Evolutionary conservation across 2,797 vertebrate genomes (phyloP), one percentile per base, ranked within the genome.

Genomic region (Cephalopachus bancanus): DNA sequence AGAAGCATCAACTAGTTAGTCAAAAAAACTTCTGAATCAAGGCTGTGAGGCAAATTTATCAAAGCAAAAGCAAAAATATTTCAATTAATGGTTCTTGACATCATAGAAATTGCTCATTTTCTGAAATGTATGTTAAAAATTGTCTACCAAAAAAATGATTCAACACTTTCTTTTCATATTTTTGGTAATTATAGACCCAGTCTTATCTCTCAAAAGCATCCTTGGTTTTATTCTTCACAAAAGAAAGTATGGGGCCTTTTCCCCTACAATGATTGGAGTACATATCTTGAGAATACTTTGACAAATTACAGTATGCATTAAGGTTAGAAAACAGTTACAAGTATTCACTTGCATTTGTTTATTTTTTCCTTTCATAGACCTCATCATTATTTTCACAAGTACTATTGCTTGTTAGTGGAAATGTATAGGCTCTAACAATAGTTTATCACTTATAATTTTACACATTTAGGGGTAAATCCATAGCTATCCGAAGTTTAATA

Each of bases 11-110:
- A 79, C 53, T 83, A 83, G 92, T 98, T 98, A 97, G 97, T 94
- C 10, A 28, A 84, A 65, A 92, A 97, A 91, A 79, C 96, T 97
- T 97, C 97, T 97, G 57, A 86, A 97, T 97, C 94, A 97, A 95
- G 94, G 94, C 96, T 97, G 85, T 88, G 93, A 98, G 93, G 74
- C 14, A 10, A 97, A 98, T 97, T 97, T 98, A 98, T 97, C 96
- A 98, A 97, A 97, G 71, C 51, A 67, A 97, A 97, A 90, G 84
- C 83, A 96, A 67, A 96, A 96, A 98, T 97, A 97, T 98, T 98
- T 98, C 97, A 98, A 96, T 98, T 98, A 98, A 98, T 98, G 97
- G 96, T 96, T 96, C 93, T 76, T 98, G 95, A 95, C 97, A 98
- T 97, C 97, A 97, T 94, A 98, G 9, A 37, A 98, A 98, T 98